Percentiles rank a stretch among this genome's conserved stretches.
These are phyloP conservation scores for Lycocerus yunnanus DNA, from an alignment of 2,888 invertebrate species.

Conservation along the genomic window DNA sequence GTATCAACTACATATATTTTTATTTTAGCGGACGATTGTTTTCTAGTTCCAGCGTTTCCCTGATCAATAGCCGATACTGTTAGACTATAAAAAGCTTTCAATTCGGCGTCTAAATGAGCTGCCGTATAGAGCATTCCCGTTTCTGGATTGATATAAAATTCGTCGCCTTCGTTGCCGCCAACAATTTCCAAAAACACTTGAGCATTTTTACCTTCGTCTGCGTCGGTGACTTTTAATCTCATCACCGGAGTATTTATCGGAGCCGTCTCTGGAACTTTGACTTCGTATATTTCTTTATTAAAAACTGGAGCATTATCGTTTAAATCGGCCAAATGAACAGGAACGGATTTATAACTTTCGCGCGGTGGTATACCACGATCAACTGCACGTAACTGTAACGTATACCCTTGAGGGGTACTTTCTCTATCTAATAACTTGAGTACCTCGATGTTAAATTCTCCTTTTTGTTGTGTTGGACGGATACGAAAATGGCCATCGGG, in stretches of 20 bases:
- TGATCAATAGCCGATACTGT: constrained; percentile 91
- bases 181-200: constrained; percentile 86
- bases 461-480: constrained; percentile 63
- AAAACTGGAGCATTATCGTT: constrained; percentile 89
- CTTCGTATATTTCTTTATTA: constrained; percentile 84
- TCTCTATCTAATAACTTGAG: constrained; percentile 79
- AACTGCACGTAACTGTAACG: constrained; percentile 81
- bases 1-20: constrained; percentile 87
- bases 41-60: constrained; percentile 79
- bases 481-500: constrained; percentile 88
- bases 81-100: constrained; percentile 79
- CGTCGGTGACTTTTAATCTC: constrained; percentile 83
- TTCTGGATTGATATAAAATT: constrained; percentile 84
- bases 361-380: constrained; percentile 83
- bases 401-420: constrained; percentile 79
- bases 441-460: constrained; percentile 81
- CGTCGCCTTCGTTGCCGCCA: constrained; percentile 88
- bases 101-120: constrained; percentile 81
- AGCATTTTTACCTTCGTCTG: constrained; percentile 82
- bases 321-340: constrained; percentile 78
- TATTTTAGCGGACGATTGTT: constrained; percentile 89
- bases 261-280: constrained; percentile 84
- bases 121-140: constrained; percentile 90
- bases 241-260: constrained; percentile 89
- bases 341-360: constrained; percentile 78